Evolutionary conservation across 2,797 vertebrate species (phyloP), one percentile per base, ranked within the genome.

Genomic region (Sebastes kiyomatsui): DNA sequence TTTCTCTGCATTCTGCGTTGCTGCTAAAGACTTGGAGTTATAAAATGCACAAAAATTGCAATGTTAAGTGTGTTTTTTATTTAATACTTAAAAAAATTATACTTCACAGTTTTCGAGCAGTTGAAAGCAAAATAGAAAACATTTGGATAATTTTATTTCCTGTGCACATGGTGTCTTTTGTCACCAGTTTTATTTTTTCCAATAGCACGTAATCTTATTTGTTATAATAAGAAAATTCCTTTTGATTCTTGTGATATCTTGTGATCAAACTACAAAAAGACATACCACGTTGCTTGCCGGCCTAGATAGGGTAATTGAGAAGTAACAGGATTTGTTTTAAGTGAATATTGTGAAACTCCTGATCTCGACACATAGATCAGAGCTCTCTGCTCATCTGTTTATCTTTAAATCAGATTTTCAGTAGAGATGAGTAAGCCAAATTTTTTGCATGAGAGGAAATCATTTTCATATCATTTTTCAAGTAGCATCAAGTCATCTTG

Each of bases 161-260:
- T 46, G 18, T 79, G 2, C 69, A 56, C 46, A 65, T 67, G 12
- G 35, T 78, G 10, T 69, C 6, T 79, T 90, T 72, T 78, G 33
- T 77, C 42, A 33, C 9, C 27, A 30, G 42, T n/a, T 77, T 54
- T 33, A 27, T 68, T 77, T 67, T 11, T 66, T 35, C 54, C 9
- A 38, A 18, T 32, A 68, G 33, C 66, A 60, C 14, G 32, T 86
- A 79, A 92, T 92, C 83, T 22, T 49, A 79, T 92, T 91, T 82
- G 42, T 58, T 67, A 75, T 83, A 90, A 84, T 73, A 49, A 86
- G 55, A 82, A 71, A 79, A 78, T 32, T 11, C 5, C 42, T 82
- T 28, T 68, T 2, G 1, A 74, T 54, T 82, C 49, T 77, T 85
- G 20, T 46, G 42, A 79, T 58, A 59, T 73, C 75, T 87, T 87